Evolutionary conservation across 1,140 invertebrate genomes (phyloP), one percentile per base, ranked within the genome.

Genomic region (Brachionus asplanchnoidis): DNA sequence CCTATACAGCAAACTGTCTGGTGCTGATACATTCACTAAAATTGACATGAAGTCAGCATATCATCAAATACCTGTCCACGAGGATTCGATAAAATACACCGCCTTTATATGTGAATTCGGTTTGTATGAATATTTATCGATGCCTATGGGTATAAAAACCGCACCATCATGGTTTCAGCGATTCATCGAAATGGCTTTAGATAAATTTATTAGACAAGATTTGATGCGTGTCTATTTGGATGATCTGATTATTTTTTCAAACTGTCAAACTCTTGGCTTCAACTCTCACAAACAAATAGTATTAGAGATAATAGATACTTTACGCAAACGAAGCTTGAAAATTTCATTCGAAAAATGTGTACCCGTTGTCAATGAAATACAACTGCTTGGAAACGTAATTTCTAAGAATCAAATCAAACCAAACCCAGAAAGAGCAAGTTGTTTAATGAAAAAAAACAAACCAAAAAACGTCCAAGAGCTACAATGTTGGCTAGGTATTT

Each of bases 381-480:
- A 75, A 20, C 32, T 75, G 32, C 70, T 75, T 23, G 20, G 70
- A 42, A 26, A 26, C 70, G 28, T 75, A 42, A 75, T 75, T 42
- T 75, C 36, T 26, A 46, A 75, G n/a, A 46, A 46, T 20, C 36
- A 75, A 75, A 75, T 75, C 17, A 75, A 42, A 46, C 32, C 44
- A 32, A 46, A 75, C 28, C 32, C 32, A n/a, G 28, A 46, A 9
- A 23, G 44, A 20, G 44, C 44, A 26, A 46, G 11, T 3, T 42
- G 17, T 40, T 20, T 75, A 75, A 23, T 17, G 20, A 32, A 75
- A 75, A 65, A 65, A 65, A 20, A 65, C 23, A 65, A 65, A 65
- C 86, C 86, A 46, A 86, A 78, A 65, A 88, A 85, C 84, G 80
- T 87, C 5, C 88, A 88, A 50, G 87, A 90, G 53, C 36, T 91